Conservation (phyloP, 37 sponge, comb jelly and placozoan genomes). For the Theonella swinhoei region DNA sequence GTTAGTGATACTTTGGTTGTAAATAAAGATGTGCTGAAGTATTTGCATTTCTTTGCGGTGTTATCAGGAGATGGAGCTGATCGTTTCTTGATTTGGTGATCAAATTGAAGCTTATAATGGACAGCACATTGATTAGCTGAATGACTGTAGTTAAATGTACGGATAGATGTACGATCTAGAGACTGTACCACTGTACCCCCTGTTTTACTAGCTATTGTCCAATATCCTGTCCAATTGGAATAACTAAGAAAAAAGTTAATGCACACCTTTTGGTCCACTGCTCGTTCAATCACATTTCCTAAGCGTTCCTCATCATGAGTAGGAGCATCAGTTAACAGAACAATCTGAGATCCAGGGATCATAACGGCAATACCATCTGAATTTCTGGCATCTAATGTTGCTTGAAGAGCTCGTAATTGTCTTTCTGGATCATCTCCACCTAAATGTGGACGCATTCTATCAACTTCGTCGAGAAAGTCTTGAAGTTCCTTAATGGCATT, state of each 20-base stretch:
- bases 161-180: background rate
- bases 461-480: background rate
- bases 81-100: background rate
- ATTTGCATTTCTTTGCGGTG: background rate
- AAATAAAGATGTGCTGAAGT: background rate
- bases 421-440: constrained; percentile 62
- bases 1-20: background rate
- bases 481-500: background rate
- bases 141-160: background rate
- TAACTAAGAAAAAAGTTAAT: constrained; percentile 29
- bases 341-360: constrained; percentile 30
- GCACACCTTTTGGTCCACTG: background rate
- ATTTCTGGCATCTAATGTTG: background rate
- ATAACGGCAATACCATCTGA: background rate
- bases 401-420: constrained; percentile 11
- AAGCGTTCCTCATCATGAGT: constrained; percentile 22
- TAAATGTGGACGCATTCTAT: constrained; percentile 16
- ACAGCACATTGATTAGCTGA: background rate
- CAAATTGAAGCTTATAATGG: background rate
- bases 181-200: background rate
- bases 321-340: constrained; percentile 43
- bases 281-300: background rate
- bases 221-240: background rate
- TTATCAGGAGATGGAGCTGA: background rate
- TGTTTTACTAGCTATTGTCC: background rate